Conservation (phyloP, 2,888 invertebrate species). For the Germaria angustata region DNA sequence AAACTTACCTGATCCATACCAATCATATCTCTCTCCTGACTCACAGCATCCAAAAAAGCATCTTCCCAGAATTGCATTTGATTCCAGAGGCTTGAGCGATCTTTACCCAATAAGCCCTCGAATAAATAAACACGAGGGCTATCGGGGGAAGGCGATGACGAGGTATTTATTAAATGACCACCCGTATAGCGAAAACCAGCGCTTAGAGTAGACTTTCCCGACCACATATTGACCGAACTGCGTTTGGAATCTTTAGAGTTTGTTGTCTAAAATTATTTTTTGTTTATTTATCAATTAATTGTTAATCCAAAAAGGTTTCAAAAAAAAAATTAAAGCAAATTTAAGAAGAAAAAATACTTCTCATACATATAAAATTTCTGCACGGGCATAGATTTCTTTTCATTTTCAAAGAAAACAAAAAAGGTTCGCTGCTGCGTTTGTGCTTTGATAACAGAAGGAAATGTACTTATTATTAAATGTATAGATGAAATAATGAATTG, state of each 20-base stretch:
- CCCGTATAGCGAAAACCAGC: conserved; percentile 93
- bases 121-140: conserved; percentile 94
- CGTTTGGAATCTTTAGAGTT: conserved; percentile 85
- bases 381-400: background rate
- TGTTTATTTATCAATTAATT: background rate
- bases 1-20: conserved; percentile 95
- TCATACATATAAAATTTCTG: background rate
- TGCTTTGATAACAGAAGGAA: background rate
- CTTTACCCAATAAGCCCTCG: conserved; percentile 88
- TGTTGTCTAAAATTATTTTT: conserved; percentile 73
- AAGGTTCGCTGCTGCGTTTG: background rate
- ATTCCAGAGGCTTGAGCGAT: conserved; percentile 94
- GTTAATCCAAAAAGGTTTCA: background rate
- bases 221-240: conserved; percentile 93
- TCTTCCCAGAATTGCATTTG: conserved; percentile 99
- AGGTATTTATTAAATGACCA: conserved; percentile 90
- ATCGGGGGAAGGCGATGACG: conserved; percentile 91
- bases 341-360: background rate
- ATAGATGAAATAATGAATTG: conserved; percentile 3
- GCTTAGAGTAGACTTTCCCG: conserved; percentile 93
- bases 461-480: conserved; percentile 7
- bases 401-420: background rate
- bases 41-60: conserved; percentile 97
- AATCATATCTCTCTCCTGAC: conserved; percentile 98
- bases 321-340: background rate